Evolutionary conservation across 1,140 invertebrate species (phyloP), one percentile per base, ranked within the genome.

Genomic region (Caenorhabditis remanei): DNA sequence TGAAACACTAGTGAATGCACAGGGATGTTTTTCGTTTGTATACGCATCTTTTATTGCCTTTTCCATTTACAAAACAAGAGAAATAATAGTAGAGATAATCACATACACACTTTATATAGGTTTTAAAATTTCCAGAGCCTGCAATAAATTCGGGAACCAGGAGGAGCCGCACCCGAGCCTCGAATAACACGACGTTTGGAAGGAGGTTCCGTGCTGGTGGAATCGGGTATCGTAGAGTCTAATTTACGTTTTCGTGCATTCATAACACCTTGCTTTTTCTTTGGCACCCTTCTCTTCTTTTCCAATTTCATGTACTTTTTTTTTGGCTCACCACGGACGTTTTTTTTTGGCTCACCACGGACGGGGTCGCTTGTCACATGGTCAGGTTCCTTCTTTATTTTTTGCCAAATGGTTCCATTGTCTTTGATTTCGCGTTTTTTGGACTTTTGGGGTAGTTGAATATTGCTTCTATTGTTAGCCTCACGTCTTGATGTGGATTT

Each of bases 81-180:
- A 11, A 40, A 8, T 32, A 63, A 63, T 40, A n/a, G n/a, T n/a
- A n/a, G n/a, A n/a, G n/a, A n/a, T n/a, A n/a, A n/a, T n/a, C n/a
- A n/a, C 8, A 8, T 8, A 63, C 21, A 63, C 19, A 16, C 13
- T 63, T 32, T 63, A 63, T 63, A 63, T 19, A 32, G 21, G 9
- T 63, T 32, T 63, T 40, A 63, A 40, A 63, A 32, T 63, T 63
- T 63, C 61, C 61, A 63, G 6, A 63, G 9, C 40, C 61, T 63
- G 14, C 61, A 63, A 63, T 63, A 63, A 11, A 63, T 40, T 24
- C 61, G 61, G 6, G 61, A 63, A 32, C 61, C 61, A 40, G 61
- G 61, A 32, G 61, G 61, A 9, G 61, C 61, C 0, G 61, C 8
- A 1, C 61, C 61, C 0, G 61, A 63, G 4, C 61, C 61, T 7